Evolutionary conservation across 2,888 invertebrate species (phyloP), one percentile per base, ranked within the genome.

Genomic region (Thymelicus acteon): DNA sequence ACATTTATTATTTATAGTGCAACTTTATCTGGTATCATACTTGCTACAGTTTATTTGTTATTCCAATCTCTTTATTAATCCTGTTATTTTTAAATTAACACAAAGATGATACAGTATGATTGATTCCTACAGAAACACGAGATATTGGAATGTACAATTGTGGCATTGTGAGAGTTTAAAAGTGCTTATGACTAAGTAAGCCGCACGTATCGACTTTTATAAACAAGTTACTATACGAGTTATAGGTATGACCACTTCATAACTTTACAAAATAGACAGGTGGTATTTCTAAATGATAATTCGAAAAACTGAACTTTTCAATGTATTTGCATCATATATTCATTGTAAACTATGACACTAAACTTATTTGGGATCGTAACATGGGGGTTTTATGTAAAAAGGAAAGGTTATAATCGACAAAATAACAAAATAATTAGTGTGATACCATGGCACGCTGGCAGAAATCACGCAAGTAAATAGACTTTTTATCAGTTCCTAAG

Each of bases 381-480:
- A 70, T 52, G 64, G 12, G 44, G 37, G 10, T 64, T 60, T 64
- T 70, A 70, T 52, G 64, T 13, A 52, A 37, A 71, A 40, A 60
- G 54, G 71, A 71, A 61, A 65, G 65, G 65, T 71, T 65, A 71
- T 54, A 66, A 54, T 49, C 52, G 65, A 61, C 52, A 66, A 76
- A 75, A 74, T 76, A 74, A 75, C 72, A 73, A 72, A 77, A 75
- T 75, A 72, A 70, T 74, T 75, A 75, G 75, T 72, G 74, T 76
- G 73, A 73, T 75, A 74, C 71, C 77, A 75, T 85, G 85, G 87
- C 91, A 86, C 85, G 91, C 88, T 91, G 90, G 90, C 91, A 91
- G 72, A 49, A 7, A 31, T 40, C 39, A 10, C 39, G 12, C 48
- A 49, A 5, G 70, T 70, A 70, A 70, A 70, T 70, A 64, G 39